Evolutionary conservation across 2,888 invertebrate genomes (phyloP).

Genomic region (Platycheirus rosarum): DNA sequence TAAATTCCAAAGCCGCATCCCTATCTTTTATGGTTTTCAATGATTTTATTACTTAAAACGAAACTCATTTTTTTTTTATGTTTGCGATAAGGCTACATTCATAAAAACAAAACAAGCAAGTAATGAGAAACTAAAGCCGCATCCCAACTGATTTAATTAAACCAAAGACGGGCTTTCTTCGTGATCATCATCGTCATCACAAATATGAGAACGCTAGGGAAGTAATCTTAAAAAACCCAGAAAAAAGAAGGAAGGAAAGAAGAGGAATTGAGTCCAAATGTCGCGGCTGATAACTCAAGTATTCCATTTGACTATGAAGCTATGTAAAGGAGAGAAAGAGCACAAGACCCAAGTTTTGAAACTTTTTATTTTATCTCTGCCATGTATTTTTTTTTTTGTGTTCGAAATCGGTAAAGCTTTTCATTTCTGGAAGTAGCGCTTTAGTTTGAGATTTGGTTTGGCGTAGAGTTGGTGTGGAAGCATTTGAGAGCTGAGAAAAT

Average conservation of each 20-base stretch:
- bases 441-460: conserved; percentile 59
- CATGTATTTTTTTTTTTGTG: conserved; percentile 12
- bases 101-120: too few relatives aligned
- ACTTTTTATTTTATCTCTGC: conserved; percentile 33
- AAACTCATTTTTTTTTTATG: conserved; percentile 40
- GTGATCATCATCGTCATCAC: conserved; percentile 48
- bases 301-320: conserved; percentile 22
- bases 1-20: conserved; percentile 24
- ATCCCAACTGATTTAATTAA: conserved; percentile 20
- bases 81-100: conserved; percentile 54
- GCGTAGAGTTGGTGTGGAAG: conserved; percentile 27
- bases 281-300: conserved; percentile 64
- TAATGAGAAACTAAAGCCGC: conserved; percentile 15
- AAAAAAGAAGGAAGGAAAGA: conserved; percentile 29
- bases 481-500: neutral
- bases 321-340: conserved; percentile 28
- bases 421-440: conserved; percentile 37
- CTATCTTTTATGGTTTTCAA: conserved; percentile 18
- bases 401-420: conserved; percentile 43
- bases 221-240: conserved; percentile 27
- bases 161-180: conserved; percentile 34
- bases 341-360: conserved; percentile 23
- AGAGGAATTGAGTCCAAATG: conserved; percentile 68
- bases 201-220: neutral
- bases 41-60: conserved; percentile 24